Base-by-base conservation (phyloP, 1,140 invertebrate genomes). In the Neoseiulus cucumeris region DNA sequence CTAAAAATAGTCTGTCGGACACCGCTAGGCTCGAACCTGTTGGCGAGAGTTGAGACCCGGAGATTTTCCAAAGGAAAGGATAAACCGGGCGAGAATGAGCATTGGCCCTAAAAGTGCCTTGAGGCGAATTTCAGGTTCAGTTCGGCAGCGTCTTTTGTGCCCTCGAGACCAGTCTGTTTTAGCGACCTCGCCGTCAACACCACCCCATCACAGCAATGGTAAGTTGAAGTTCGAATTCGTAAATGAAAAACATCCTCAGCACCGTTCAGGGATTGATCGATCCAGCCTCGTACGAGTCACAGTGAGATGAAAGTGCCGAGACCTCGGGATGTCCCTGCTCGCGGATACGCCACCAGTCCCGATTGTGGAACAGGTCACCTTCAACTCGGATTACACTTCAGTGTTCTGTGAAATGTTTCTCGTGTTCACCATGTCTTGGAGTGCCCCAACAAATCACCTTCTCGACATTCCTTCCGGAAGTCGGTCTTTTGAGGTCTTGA, bases 61-160 rank as follows among this genome's bases (percentile, higher is more conserved):
- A 47, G 4, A 20, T 47, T 22, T 47, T 47, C 45, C 18, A 47
- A 17, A 47, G 45, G 45, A 47, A 47, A 47, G 45, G 28, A 47
- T 47, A 47, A 47, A 4, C 33, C 18, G 18, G 45, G 51, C 22
- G 51, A 59, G 22, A 59, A 47, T 28, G 51, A 17, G 22, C 33
- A 33, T 25, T 47, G n/a, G 25, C 51, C 22, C 14, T 59, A 59
- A 59, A 59, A 59, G 51, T 18, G 12, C 17, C 51, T 59, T 25
- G 14, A 59, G 22, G 4, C 22, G 17, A 25, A 33, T 2, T 59
- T 17, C 25, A 25, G 12, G 1, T 25, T 25, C 51, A 59, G 51
- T 59, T 59, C 51, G 51, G 51, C 33, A n/a, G 51, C 51, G 22
- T 59, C 51, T 59, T 25, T 59, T 59, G 51, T 59, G 51, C 51